A percentile compares a stretch with the other conserved stretches of the same genome.
These are phyloP conservation scores for Chloroceryle inda DNA, from an alignment of 2,797 vertebrate species.

Conservation along the genomic window DNA sequence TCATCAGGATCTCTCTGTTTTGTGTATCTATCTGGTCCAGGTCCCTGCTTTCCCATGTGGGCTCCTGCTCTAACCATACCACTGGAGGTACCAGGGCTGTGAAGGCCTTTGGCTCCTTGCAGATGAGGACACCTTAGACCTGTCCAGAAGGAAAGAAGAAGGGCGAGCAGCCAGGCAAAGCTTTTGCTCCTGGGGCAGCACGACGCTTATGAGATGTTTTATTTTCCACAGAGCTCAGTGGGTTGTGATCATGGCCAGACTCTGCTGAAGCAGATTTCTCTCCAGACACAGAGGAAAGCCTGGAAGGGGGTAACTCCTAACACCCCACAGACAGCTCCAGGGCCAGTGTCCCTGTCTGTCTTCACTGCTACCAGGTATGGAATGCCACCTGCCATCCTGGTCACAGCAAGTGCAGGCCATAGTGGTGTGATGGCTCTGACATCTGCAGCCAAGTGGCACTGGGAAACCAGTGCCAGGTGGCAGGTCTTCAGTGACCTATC, in stretches of 20 bases:
- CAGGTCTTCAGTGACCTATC: not conserved
- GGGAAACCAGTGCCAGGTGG: not conserved
- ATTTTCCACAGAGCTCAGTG: too few relatives aligned
- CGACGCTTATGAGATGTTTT: not conserved
- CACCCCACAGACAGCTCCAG: not conserved
- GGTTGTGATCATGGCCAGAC: too few relatives aligned
- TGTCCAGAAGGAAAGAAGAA: not conserved
- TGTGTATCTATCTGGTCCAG: not conserved
- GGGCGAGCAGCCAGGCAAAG: not conserved
- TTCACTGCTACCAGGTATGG: not conserved
- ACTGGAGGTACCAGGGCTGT: not conserved
- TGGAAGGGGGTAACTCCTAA: not conserved
- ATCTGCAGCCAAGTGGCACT: accelerated
- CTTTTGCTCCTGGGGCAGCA: not conserved
- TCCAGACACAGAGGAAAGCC: not conserved
- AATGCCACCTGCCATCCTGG: not conserved
- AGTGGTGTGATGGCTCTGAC: not conserved
- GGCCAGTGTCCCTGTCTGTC: not conserved
- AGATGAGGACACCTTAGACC: not conserved
- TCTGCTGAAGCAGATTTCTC: not conserved
- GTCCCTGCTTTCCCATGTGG: not conserved
- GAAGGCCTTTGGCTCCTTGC: not conserved
- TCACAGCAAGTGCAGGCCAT: too few relatives aligned
- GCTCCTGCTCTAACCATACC: not conserved
- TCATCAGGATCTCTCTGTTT: not conserved